Conservation (phyloP, 2,797 vertebrate species). For the Chanos chanos region DNA sequence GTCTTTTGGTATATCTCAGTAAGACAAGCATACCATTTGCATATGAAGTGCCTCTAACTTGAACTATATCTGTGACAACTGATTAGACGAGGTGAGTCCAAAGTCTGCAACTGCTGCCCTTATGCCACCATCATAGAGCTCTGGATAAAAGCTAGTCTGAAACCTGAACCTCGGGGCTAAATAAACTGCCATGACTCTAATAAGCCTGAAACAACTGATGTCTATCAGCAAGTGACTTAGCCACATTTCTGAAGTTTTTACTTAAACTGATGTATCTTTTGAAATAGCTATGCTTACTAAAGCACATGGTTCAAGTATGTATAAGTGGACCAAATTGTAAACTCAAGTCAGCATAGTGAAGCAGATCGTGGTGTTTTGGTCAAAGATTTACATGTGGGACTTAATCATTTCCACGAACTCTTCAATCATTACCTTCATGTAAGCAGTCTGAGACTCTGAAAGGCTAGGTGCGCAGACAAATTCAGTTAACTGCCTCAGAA, state of each 20-base stretch:
- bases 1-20: slow-evolving; percentile 12
- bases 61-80: slow-evolving; percentile 6
- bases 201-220: slow-evolving; percentile 16
- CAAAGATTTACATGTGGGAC: slow-evolving; percentile 9
- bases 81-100: background rate
- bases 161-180: slow-evolving; percentile 26
- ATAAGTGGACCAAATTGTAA: slow-evolving; percentile 40
- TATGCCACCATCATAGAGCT: slow-evolving; percentile 23
- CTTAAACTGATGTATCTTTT: slow-evolving; percentile 38
- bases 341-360: slow-evolving; percentile 37
- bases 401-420: slow-evolving; percentile 1
- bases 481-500: slow-evolving; percentile 34
- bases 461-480: slow-evolving; percentile 28
- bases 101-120: slow-evolving; percentile 17
- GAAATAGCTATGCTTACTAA: slow-evolving; percentile 29
- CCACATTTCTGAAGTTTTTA: slow-evolving; percentile 41
- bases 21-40: slow-evolving; percentile 28
- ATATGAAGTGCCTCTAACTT: slow-evolving; percentile 26
- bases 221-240: slow-evolving; percentile 28
- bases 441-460: slow-evolving; percentile 34
- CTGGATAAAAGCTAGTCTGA: slow-evolving; percentile 28
- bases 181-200: slow-evolving; percentile 19
- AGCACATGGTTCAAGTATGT: slow-evolving; percentile 38
- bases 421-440: slow-evolving; percentile 30
- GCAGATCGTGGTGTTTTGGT: slow-evolving; percentile 41